Percentiles rank a stretch among this genome's conserved stretches.
Conservation (phyloP, 2,888 invertebrate genomes). For the Tanytarsus gracilentus region DNA sequence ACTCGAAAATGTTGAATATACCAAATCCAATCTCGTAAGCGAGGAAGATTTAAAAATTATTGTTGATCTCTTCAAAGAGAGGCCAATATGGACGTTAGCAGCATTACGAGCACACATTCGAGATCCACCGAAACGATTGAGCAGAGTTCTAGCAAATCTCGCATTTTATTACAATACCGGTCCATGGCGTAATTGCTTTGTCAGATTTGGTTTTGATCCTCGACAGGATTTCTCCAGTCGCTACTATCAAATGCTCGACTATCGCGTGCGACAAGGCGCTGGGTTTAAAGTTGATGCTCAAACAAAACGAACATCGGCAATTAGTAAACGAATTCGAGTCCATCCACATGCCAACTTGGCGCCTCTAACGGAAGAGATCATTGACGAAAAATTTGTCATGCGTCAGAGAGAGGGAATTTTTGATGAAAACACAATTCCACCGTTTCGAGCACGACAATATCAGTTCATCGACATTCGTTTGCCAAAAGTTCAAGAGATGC, state of each 20-base stretch:
- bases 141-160: slow-evolving; percentile 69
- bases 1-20: slow-evolving; percentile 47
- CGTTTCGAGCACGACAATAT: slow-evolving; percentile 12
- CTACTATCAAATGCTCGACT: slow-evolving; percentile 83
- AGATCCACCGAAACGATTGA: slow-evolving; percentile 53
- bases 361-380: not conserved
- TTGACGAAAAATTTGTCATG: not conserved
- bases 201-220: slow-evolving; percentile 86
- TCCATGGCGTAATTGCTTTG: slow-evolving; percentile 90
- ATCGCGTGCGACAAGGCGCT: slow-evolving; percentile 45
- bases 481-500: slow-evolving; percentile 68
- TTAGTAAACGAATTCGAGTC: not conserved
- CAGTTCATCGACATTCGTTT: slow-evolving; percentile 55
- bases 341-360: not conserved
- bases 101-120: slow-evolving; percentile 60
- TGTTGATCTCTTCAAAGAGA: slow-evolving; percentile 64
- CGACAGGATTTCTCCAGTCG: slow-evolving; percentile 66
- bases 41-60: slow-evolving; percentile 46
- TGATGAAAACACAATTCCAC: slow-evolving; percentile 11
- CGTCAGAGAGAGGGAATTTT: slow-evolving; percentile 11
- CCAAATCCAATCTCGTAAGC: too few relatives aligned
- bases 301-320: not conserved
- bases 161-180: slow-evolving; percentile 82
- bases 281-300: slow-evolving; percentile 10
- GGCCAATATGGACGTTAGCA: slow-evolving; percentile 83